A percentile compares a stretch with the other conserved stretches of the same genome.
Conservation (phyloP, 2,113 vertebrate genomes). For the Mormyrus iriodes region DNA sequence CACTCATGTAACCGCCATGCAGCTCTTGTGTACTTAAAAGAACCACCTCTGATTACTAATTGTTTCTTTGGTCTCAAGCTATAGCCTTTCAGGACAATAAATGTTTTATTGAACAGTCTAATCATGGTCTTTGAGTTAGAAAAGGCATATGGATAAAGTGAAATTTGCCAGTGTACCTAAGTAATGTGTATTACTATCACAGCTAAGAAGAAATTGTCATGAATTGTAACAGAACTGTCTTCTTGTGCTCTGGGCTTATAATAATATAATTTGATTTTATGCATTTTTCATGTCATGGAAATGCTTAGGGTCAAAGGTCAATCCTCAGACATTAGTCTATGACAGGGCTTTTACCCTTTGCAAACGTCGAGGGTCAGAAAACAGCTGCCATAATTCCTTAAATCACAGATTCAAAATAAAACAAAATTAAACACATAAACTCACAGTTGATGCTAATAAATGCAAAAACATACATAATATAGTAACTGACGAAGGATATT, state of each 20-base stretch:
- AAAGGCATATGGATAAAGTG: background rate
- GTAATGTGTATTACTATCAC: background rate
- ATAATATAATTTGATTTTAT: background rate
- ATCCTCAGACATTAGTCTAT: background rate
- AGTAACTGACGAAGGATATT: background rate
- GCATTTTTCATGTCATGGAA: background rate
- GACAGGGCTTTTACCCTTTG: background rate
- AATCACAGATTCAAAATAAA: background rate
- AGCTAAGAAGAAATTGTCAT: background rate
- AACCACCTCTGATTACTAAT: constrained; percentile 38
- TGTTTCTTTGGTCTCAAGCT: background rate
- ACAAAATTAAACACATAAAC: background rate
- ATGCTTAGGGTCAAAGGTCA: background rate
- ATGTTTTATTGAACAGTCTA: constrained; percentile 5
- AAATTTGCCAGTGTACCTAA: background rate
- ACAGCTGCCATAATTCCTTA: constrained; percentile 44
- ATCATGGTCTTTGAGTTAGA: background rate
- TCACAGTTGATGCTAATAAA: background rate
- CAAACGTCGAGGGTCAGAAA: constrained; percentile 9
- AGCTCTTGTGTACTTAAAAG: constrained; percentile 27
- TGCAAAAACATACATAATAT: background rate
- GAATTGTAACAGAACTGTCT: background rate
- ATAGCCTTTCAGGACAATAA: background rate
- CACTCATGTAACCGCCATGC: constrained; percentile 41
- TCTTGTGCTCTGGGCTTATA: background rate